Evolutionary conservation across 1,140 invertebrate genomes (phyloP).

Genomic region (Camponotus vicinus): DNA sequence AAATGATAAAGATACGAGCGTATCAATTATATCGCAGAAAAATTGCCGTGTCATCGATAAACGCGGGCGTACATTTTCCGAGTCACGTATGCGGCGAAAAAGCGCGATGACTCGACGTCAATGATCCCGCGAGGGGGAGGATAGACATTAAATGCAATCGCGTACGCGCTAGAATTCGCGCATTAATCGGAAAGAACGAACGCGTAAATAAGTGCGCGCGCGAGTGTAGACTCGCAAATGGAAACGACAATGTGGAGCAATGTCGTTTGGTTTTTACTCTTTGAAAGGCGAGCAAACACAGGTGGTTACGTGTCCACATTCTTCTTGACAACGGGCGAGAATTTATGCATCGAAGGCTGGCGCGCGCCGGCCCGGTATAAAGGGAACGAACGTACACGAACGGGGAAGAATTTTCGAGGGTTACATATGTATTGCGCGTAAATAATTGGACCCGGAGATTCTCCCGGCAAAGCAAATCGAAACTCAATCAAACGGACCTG

Average conservation of each 20-base stretch:
- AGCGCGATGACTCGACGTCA: not conserved
- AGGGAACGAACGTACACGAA: not conserved
- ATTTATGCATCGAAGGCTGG: constrained; percentile 37
- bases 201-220: constrained; percentile 41
- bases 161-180: not conserved
- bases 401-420: not conserved
- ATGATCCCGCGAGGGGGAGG: not conserved
- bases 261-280: constrained; percentile 46
- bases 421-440: too few relatives aligned
- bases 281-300: constrained; percentile 43
- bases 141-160: not conserved
- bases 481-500: not conserved
- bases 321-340: constrained; percentile 43
- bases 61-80: not conserved
- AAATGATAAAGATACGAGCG: not conserved
- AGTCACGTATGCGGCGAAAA: not conserved
- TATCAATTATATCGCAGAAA: not conserved
- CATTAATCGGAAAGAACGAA: constrained; percentile 38
- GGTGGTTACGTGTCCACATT: constrained; percentile 30
- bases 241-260: constrained; percentile 1
- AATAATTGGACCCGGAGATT: not conserved
- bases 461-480: not conserved
- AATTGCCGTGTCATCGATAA: not conserved
- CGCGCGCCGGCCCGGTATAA: not conserved
- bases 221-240: constrained; percentile 20